Evolutionary conservation across 1,140 invertebrate genomes (phyloP), one percentile per base, ranked within the genome.

Genomic region (Charaxes varanes): DNA sequence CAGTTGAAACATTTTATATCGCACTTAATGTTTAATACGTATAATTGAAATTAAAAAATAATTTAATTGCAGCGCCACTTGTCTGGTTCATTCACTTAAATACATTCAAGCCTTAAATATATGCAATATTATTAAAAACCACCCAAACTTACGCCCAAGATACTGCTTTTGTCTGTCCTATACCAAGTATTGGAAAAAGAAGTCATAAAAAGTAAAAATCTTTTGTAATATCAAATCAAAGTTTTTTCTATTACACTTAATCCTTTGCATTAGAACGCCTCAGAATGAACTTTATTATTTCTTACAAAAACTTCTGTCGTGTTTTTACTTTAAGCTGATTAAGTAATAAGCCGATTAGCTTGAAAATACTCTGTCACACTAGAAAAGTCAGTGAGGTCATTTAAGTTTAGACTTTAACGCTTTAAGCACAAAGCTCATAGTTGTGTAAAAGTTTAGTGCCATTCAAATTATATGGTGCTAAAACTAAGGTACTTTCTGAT

Each of bases 271-370:
- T 28, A 28, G 16, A 14, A 14, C 27, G 8, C 14, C 27, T 28
- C 27, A 28, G 16, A 28, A 12, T 14, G 14, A 28, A 28, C 27
- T 28, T 28, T 14, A 28, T 28, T 28, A 28, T 28, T 28, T 28
- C 27, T 15, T 28, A 28, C 27, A 28, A 28, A 28, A 15, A 28
- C 14, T 12, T 28, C 27, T 28, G 27, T 28, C 27, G 27, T 15
- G 27, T 28, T 28, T 28, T 28, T 28, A 28, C 27, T 28, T 14
- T 28, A 28, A 28, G 27, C 27, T 28, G 27, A 28, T 28, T 28
- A 28, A 12, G 27, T 28, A 15, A 28, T 28, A 28, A 28, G 27
- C 27, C 27, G 27, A 28, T 28, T 28, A 28, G 27, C 7, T 14
- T 28, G 27, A 28, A 28, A 28, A 28, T 28, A 28, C 27, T 28